Percentiles rank a stretch among this genome's conserved stretches.
phyloP scores from a whole-genome alignment of 2,113 vertebrate species.

The Micromys minutus region DNA sequence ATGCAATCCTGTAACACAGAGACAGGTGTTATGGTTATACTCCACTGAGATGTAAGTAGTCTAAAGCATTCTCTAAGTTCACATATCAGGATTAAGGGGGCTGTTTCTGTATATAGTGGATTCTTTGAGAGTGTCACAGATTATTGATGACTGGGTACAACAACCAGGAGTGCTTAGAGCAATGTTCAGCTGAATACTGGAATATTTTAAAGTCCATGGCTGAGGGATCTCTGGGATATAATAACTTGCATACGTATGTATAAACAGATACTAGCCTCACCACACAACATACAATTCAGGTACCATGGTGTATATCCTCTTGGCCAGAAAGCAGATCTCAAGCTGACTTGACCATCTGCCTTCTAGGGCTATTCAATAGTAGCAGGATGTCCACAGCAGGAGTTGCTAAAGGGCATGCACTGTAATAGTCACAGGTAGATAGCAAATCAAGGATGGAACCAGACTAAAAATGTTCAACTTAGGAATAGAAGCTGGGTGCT shows the following conservation, averaged over 20 bases:
- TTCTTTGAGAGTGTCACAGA: background rate
- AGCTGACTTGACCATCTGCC: background rate
- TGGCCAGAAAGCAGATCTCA: background rate
- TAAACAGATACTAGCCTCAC: background rate
- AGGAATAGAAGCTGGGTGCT: background rate
- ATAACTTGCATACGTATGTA: background rate
- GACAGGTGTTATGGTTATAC: background rate
- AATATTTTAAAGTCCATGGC: background rate
- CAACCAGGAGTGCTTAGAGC: background rate
- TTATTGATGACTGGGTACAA: background rate
- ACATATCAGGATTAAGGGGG: background rate
- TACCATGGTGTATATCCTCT: background rate
- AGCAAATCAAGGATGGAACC: background rate
- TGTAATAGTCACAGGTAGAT: background rate
- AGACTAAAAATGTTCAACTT: background rate
- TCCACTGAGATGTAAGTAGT: background rate
- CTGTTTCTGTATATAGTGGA: background rate
- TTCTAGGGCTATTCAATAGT: background rate
- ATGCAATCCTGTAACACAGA: constrained; percentile 22
- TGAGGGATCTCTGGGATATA: background rate
- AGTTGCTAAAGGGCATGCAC: background rate
- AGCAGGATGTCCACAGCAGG: background rate
- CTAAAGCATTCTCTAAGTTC: background rate
- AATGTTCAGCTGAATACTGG: background rate
- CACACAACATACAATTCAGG: background rate